phyloP scores from a whole-genome alignment of 2,113 vertebrate genomes.

The Petaurus breviceps region DNA sequence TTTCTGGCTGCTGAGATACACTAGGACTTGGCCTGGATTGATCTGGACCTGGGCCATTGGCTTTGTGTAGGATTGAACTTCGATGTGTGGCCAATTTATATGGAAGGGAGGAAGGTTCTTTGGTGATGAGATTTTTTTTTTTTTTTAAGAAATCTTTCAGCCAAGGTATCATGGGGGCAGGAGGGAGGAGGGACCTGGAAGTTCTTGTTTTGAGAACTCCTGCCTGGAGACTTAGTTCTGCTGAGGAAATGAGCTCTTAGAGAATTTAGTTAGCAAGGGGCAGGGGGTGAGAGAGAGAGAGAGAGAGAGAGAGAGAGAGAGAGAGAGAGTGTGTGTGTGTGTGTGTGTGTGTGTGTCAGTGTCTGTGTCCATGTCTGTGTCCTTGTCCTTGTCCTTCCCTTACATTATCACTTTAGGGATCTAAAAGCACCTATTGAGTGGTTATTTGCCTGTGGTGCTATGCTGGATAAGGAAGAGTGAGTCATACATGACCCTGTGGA shows the following conservation, averaged over 20 bases:
- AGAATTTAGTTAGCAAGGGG: background rate
- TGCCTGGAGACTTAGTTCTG: background rate
- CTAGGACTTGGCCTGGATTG: background rate
- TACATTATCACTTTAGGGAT: too few relatives aligned
- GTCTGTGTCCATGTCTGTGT: background rate
- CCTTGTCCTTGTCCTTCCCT: background rate
- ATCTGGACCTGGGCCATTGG: background rate
- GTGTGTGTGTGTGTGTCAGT: background rate
- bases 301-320: too few relatives aligned
- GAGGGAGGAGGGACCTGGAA: background rate
- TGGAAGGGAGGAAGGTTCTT: background rate
- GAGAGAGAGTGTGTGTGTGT: background rate
- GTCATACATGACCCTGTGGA: background rate
- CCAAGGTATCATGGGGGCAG: background rate
- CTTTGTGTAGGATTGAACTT: background rate
- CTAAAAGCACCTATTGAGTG: background rate
- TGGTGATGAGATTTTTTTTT: too few relatives aligned
- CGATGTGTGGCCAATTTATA: background rate
- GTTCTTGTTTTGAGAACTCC: background rate
- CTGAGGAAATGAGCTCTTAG: background rate
- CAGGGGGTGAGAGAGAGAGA: too few relatives aligned
- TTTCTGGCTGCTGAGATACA: background rate
- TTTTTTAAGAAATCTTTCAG: background rate
- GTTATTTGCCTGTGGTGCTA: background rate
- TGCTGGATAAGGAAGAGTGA: background rate